Percentiles rank a stretch among this genome's conserved stretches.
Conservation (phyloP, 1,140 invertebrate genomes). For the Alviniconcha marisindica region DNA sequence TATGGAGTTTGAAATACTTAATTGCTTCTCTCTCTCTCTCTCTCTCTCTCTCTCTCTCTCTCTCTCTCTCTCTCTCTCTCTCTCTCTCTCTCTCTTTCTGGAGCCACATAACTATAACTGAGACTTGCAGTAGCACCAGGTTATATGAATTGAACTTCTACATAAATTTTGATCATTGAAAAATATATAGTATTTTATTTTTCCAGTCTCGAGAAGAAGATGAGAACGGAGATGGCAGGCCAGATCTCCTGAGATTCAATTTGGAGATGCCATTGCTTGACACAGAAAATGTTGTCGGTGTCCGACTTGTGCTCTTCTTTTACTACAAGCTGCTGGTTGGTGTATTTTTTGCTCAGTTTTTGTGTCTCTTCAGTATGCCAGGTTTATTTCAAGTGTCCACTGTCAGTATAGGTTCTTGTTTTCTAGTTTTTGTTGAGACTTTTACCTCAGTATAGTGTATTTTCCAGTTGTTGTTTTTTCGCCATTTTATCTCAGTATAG, state of each 20-base stretch:
- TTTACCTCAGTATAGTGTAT: background rate
- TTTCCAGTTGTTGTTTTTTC: background rate
- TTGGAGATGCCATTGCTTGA: conserved; percentile 78
- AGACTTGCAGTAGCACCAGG: too few relatives aligned
- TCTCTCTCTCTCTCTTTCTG: too few relatives aligned
- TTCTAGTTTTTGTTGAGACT: background rate
- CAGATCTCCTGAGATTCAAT: conserved; percentile 79
- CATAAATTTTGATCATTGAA: too few relatives aligned
- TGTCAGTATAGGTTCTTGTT: too few relatives aligned
- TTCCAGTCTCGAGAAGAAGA: conserved; percentile 81
- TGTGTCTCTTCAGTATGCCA: background rate
- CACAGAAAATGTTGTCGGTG: conserved; percentile 76
- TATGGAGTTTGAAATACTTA: too few relatives aligned
- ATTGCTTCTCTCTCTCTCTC: too few relatives aligned
- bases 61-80: too few relatives aligned
- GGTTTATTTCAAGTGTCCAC: too few relatives aligned
- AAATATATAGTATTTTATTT: too few relatives aligned
- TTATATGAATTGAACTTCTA: too few relatives aligned
- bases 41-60: too few relatives aligned
- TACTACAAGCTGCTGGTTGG: conserved; percentile 82
- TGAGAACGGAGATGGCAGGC: conserved; percentile 80
- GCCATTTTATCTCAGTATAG: background rate
- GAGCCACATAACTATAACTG: too few relatives aligned
- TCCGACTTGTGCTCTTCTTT: conserved; percentile 80
- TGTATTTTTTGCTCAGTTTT: conserved; percentile 25